Conservation (phyloP, 2,888 invertebrate species). For the Tetragonisca angustula region DNA sequence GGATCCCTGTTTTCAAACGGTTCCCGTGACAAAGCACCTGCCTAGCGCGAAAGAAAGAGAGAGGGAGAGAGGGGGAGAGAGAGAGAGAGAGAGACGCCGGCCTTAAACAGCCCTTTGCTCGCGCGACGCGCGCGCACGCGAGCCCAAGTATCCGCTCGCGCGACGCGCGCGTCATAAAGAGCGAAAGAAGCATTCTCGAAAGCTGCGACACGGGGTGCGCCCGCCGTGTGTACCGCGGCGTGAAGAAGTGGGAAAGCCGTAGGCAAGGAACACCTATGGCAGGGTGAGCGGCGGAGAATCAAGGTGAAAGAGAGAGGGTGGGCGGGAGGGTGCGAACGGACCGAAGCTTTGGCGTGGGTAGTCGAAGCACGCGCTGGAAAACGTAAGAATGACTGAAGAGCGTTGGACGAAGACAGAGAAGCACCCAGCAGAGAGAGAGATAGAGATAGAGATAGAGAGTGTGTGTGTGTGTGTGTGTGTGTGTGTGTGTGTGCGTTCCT, state of each 20-base stretch:
- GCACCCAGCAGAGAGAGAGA: background rate
- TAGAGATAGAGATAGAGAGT: too few relatives aligned
- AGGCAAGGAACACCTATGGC: conserved; percentile 4
- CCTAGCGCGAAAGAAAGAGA: conserved; percentile 3
- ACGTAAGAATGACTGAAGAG: conserved; percentile 24
- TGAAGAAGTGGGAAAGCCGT: conserved; percentile 47
- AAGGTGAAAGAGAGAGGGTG: background rate
- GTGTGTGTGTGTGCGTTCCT: background rate
- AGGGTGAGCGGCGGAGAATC: background rate
- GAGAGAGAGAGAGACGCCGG: background rate
- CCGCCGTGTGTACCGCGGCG: conserved; percentile 45
- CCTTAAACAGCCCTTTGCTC: conserved; percentile 61
- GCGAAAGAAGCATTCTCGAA: conserved; percentile 68
- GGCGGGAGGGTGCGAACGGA: conserved; percentile 1
- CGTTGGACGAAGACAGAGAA: conserved; percentile 12
- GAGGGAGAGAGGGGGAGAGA: too few relatives aligned
- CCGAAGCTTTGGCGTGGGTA: background rate
- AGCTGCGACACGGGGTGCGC: conserved; percentile 59
- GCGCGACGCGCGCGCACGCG: too few relatives aligned
- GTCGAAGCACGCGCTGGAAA: conserved; percentile 4
- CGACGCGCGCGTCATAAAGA: conserved; percentile 55
- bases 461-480: too few relatives aligned
- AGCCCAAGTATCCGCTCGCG: conserved; percentile 49
- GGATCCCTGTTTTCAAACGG: conserved; percentile 63
- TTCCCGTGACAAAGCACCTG: conserved; percentile 60